Conservation (phyloP, 1,140 invertebrate genomes). For the Halesus radiatus region DNA sequence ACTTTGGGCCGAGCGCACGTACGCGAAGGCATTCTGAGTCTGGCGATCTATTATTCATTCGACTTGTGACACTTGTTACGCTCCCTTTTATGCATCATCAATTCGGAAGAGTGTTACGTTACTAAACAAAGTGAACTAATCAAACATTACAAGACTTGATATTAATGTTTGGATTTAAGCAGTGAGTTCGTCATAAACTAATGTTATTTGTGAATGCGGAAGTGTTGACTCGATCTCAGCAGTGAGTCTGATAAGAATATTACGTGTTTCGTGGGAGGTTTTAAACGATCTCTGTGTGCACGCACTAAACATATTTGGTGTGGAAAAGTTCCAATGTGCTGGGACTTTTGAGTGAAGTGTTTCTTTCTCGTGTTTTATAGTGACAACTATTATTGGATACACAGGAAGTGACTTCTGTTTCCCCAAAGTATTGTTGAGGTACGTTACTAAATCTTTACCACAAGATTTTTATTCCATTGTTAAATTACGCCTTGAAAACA, state of each 20-base stretch:
- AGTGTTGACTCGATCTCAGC: conserved; percentile 36
- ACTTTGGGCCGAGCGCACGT: conserved; percentile 43
- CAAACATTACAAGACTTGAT: neutral
- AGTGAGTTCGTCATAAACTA: conserved; percentile 8
- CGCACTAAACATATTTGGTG: conserved; percentile 19
- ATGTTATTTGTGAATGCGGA: conserved; percentile 42
- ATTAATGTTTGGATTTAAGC: conserved; percentile 10
- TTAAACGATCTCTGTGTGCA: conserved; percentile 13
- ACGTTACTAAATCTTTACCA: neutral
- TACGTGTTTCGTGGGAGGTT: conserved; percentile 33
- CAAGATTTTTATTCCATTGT: no score
- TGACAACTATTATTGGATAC: conserved; percentile 32
- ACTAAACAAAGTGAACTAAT: conserved; percentile 25
- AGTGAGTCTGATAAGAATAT: conserved; percentile 32
- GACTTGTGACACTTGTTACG: conserved; percentile 51
- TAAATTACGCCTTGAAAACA: no score
- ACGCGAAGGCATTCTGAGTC: conserved; percentile 59
- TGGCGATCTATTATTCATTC: conserved; percentile 66
- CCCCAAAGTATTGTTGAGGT: conserved; percentile 7
- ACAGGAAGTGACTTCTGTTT: neutral
- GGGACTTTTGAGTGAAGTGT: conserved; percentile 20
- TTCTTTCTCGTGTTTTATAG: conserved; percentile 7
- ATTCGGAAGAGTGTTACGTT: conserved; percentile 21
- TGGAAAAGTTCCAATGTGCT: conserved; percentile 12
- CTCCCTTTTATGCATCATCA: conserved; percentile 29